Evolutionary conservation across 1,140 invertebrate species (phyloP).

Genomic region (Eupeodes corollae): DNA sequence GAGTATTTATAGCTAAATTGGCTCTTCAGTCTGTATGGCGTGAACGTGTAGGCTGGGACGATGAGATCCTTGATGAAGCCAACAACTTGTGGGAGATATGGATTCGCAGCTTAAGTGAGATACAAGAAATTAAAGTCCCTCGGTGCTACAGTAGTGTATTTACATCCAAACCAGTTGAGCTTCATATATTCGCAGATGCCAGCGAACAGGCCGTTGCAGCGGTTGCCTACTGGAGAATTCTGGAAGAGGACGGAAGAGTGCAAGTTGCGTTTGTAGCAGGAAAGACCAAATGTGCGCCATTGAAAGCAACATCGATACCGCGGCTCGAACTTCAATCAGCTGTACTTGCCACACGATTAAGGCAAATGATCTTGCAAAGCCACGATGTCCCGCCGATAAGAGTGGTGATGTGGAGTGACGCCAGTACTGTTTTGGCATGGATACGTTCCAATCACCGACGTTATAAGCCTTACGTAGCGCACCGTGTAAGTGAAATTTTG

Average conservation of each 20-base stretch:
- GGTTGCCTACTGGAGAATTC: slow-evolving; percentile 13
- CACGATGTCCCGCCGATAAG: not conserved
- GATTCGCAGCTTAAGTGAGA: slow-evolving; percentile 2
- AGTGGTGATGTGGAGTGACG: not conserved
- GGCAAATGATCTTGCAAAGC: not conserved
- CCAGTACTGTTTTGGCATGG: not conserved
- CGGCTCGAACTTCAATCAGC: slow-evolving; percentile 19
- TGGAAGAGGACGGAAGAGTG: not conserved
- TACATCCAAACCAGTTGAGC: not conserved
- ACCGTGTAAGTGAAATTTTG: slow-evolving; percentile 16
- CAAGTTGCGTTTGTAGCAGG: slow-evolving; percentile 8
- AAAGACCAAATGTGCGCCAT: slow-evolving; percentile 14
- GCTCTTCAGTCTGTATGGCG: slow-evolving; percentile 33
- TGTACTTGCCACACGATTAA: slow-evolving; percentile 13
- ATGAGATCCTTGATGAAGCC: slow-evolving; percentile 7
- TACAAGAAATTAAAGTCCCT: not conserved
- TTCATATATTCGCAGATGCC: slow-evolving; percentile 15
- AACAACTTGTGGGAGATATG: slow-evolving; percentile 8
- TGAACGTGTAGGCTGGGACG: slow-evolving; percentile 29
- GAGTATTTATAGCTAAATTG: slow-evolving; percentile 33
- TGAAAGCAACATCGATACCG: slow-evolving; percentile 16
- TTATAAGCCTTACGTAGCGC: slow-evolving; percentile 13
- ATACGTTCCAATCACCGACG: not conserved
- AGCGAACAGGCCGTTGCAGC: slow-evolving; percentile 18
- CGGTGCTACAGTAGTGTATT: not conserved